Evolutionary conservation across 2,888 invertebrate species (phyloP), one percentile per base, ranked within the genome.

Genomic region (Brenthis daphne): DNA sequence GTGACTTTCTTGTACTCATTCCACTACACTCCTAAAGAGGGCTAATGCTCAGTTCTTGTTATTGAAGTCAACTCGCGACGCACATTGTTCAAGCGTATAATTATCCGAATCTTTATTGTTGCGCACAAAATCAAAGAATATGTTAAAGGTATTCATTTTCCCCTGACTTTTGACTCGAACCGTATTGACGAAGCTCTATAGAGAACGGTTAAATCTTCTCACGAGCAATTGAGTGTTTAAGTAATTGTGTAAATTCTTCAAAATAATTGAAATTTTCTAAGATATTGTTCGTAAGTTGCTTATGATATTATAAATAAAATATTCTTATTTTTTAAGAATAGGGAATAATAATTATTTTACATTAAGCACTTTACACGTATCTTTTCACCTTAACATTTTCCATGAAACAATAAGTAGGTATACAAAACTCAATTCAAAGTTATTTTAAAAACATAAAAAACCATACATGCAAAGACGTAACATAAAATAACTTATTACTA

Each of bases 161-260:
- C 90, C 90, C 88, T 88, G 90, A 91, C 87, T 90, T 90, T 85
- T 90, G 87, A 88, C 88, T 89, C 75, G 82, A 79, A 85, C 79
- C 87, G 82, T 88, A 88, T 89, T 89, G 88, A 43, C 37, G 2
- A 43, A 83, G 77, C 80, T 88, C 84, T 85, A 86, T 86, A 78
- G 82, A 84, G 85, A 86, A 91, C 92, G 92, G 92, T 92, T 92
- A 89, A 90, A 90, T 86, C 82, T 92, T 92, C 92, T 91, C 92
- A 92, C 91, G 90, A 82, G 77, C 83, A 81, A 78, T 75, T 85
- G 85, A 74, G 77, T 82, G 75, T 76, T 75, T 73, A 75, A 63
- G 63, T 63, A 63, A 53, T 63, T 63, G 63, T 53, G 16, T 51
- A 14, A 53, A 16, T 33, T 63, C 61, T 51, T 53, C 16, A 51